Percentiles rank a stretch among this genome's conserved stretches.
Conservation (phyloP, 1,140 invertebrate species). For the Aphelenchoides fujianensis region DNA sequence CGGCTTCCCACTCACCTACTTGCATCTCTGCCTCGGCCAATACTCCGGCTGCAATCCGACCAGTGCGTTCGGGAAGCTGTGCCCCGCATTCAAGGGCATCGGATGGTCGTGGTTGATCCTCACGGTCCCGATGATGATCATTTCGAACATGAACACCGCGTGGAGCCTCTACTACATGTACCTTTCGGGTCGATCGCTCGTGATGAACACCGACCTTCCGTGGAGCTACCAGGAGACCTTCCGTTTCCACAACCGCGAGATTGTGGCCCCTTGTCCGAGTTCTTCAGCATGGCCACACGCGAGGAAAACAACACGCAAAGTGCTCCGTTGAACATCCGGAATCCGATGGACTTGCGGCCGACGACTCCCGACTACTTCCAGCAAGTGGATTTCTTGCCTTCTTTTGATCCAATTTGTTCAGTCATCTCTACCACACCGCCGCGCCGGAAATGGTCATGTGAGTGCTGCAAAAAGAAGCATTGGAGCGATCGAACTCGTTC, state of each 20-base stretch:
- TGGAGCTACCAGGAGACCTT: slow-evolving; percentile 15
- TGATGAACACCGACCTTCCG: slow-evolving; percentile 9
- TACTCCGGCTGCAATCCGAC: slow-evolving; percentile 31
- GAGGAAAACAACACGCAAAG: slow-evolving; percentile 4
- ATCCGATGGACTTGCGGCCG: slow-evolving; percentile 1
- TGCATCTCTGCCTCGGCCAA: slow-evolving; percentile 27
- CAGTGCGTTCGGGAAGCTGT: slow-evolving; percentile 23
- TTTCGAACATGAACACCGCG: slow-evolving; percentile 28
- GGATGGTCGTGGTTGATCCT: slow-evolving; percentile 25
- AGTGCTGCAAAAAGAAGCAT: too few species aligned
- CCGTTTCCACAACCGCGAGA: background rate
- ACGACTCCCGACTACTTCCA: slow-evolving; percentile 22
- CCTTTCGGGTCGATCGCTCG: slow-evolving; percentile 4
- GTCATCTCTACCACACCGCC: slow-evolving; percentile 29
- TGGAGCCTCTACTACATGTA: slow-evolving; percentile 28
- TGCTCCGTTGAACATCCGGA: background rate
- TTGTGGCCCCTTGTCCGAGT: background rate
- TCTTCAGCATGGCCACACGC: slow-evolving; percentile 1
- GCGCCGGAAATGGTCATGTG: slow-evolving; percentile 27
- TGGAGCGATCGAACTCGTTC: too few species aligned
- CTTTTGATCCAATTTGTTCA: background rate
- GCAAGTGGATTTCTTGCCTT: background rate
- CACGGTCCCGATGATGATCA: slow-evolving; percentile 24
- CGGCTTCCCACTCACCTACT: slow-evolving; percentile 26
- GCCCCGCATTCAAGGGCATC: slow-evolving; percentile 28